Base-by-base conservation (phyloP, 2,888 invertebrate genomes). In the Bellardia bayeri region DNA sequence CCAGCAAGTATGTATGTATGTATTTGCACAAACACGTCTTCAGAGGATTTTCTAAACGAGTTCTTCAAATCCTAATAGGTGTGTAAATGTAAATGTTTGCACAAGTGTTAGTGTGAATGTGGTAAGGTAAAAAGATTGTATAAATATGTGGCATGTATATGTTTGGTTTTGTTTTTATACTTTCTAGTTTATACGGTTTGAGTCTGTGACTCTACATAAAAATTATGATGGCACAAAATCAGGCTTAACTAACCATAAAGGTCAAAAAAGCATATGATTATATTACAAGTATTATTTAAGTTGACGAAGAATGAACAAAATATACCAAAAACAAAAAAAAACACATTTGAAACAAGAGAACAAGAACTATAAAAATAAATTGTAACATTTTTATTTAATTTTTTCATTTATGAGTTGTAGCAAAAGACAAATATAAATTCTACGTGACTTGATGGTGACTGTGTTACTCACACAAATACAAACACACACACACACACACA, bases 161-260 rank as follows among this genome's bases (percentile, higher is more conserved):
- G 61, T 14, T 9, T 40, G 6, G 4, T 63, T 71, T 42, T 14
- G 37, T 7, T 14, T 54, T 4, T 40, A 68, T 68, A 13, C 33
- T 56, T 45, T 58, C 61, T 63, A 61, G 30, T 54, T 71, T 71
- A 40, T 64, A 71, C 30, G 13, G 23, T 71, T 58, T 78, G 16
- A 23, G 66, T 33, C 37, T 63, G 5, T 37, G 6, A 14, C 23
- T 30, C 51, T 16, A 16, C 56, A 61, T 69, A 51, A 72, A 79
- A 86, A 63, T 78, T 84, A 85, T 82, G 81, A 87, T 85, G 82
- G 66, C 82, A 82, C 61, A 85, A 85, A 75, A 87, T 85, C 79
- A 79, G 79, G 82, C 79, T 87, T 87, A 85, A 87, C 87, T 85
- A 87, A 87, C 82, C 87, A 82, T 85, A 87, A 85, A 87, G 87